Conservation (phyloP, 2,888 invertebrate species). For the Xestia c-nigrum region DNA sequence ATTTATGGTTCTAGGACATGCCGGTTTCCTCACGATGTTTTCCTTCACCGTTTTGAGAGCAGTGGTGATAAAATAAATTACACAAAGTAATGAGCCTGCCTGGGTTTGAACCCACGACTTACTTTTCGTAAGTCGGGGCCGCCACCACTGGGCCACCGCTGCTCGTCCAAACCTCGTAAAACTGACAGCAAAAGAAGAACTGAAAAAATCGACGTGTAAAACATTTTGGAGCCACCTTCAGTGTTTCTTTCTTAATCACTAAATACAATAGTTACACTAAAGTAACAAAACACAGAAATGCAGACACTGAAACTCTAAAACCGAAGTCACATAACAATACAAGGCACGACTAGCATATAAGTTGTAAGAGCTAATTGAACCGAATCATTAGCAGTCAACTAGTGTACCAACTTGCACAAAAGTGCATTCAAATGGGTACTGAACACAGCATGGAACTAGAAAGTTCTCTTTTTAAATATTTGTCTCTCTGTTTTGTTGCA, state of each 20-base stretch:
- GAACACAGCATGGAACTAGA: constrained; percentile 50
- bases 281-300: constrained; percentile 25
- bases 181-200: not conserved
- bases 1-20: too few relatives aligned
- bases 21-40: too few relatives aligned
- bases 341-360: constrained; percentile 9
- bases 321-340: constrained; percentile 52
- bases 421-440: constrained; percentile 51
- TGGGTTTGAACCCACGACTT: too few relatives aligned
- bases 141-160: too few relatives aligned
- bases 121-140: too few relatives aligned
- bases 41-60: too few relatives aligned
- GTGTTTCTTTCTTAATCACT: constrained; percentile 4
- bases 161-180: too few relatives aligned
- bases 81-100: too few relatives aligned
- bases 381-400: constrained; percentile 48
- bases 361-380: constrained; percentile 40
- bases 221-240: not conserved
- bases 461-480: constrained; percentile 51
- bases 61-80: too few relatives aligned
- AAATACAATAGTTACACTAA: not conserved
- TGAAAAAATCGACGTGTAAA: not conserved
- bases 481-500: constrained; percentile 39
- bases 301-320: constrained; percentile 5
- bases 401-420: constrained; percentile 52